These are phyloP conservation scores for Magallana ariakensis DNA, from an alignment of 1,140 invertebrate genomes.

Conservation along the genomic window DNA sequence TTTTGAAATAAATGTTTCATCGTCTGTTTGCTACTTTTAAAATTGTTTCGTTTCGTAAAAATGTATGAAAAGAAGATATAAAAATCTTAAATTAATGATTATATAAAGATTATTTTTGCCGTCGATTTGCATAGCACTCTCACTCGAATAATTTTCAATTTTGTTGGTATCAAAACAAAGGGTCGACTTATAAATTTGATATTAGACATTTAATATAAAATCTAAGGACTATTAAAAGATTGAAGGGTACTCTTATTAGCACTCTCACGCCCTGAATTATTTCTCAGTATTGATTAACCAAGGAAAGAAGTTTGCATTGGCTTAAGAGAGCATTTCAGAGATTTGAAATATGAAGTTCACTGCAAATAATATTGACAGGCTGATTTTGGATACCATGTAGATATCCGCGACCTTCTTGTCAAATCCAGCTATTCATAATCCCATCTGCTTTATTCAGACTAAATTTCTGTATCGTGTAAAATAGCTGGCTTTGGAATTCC, in stretches of 20 bases:
- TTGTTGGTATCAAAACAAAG: too few relatives aligned
- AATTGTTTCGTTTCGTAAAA: too few relatives aligned
- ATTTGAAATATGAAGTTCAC: slow-evolving; percentile 35
- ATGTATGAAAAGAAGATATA: too few relatives aligned
- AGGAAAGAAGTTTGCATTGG: background rate
- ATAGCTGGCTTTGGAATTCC: background rate
- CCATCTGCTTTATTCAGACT: background rate
- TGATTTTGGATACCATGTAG: background rate
- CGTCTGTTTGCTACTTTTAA: background rate
- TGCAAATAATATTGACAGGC: slow-evolving; percentile 17
- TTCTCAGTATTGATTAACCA: slow-evolving; percentile 3
- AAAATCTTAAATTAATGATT: too few relatives aligned
- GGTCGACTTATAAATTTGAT: too few relatives aligned
- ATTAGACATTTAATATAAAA: too few relatives aligned
- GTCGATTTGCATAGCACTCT: too few relatives aligned
- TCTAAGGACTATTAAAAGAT: background rate
- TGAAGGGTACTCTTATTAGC: background rate
- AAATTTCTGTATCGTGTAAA: too few relatives aligned
- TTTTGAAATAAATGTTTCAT: slow-evolving; percentile 10
- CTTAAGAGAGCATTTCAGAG: slow-evolving; percentile 22
- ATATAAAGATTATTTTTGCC: too few relatives aligned
- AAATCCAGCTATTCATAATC: background rate
- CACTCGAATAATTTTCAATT: too few relatives aligned
- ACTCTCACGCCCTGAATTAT: background rate
- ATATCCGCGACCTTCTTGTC: background rate